Base-by-base conservation (phyloP, 1,140 invertebrate species). In the Vanessa tameamea region DNA sequence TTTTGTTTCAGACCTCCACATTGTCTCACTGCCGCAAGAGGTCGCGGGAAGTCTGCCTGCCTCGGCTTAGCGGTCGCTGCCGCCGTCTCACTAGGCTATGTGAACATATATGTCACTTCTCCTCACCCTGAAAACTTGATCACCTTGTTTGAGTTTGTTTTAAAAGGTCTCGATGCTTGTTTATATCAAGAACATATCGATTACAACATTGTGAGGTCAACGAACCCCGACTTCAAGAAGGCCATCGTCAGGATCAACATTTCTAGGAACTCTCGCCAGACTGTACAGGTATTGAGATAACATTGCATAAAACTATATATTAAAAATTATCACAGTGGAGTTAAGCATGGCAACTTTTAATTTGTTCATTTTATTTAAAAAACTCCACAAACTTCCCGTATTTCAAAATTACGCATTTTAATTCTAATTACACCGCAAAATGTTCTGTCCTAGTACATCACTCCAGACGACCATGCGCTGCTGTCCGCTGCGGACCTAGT, bases 41-140 rank as follows among this genome's bases (percentile, higher is more conserved):
- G 99, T 20, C 94, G 99, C 75, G 99, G 99, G 76, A 99, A 99
- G 94, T 99, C 99, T 3, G 99, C 99, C 13, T 97, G 99, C 13
- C 92, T 99, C n/a, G 99, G 99, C 7, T 93, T 99, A 61, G 95
- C 98, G 3, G 97, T 99, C 43, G 96, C 97, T 16, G 97, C 95
- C 3, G 97, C 96, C 15, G 93, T 98, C 67, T 95, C 96, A 1
- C 96, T 97, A 86, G 97, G 98, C 20, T 99, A 99, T 91, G 98
- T 98, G 15, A 99, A 99, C 89, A 97, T 99, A 64, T 99, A 99
- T 93, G 98, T 99, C 14, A 99, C 99, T 0, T 98, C 98, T 77
- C 99, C 99, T 2, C 98, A 97, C 88, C 99, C 99, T 3, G 99
- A 99, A 90, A 99, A 99, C 94, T 95, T 99, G 85, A 98, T 98